Base-by-base conservation (phyloP, 2,113 vertebrate genomes). In the Columbina picui region DNA sequence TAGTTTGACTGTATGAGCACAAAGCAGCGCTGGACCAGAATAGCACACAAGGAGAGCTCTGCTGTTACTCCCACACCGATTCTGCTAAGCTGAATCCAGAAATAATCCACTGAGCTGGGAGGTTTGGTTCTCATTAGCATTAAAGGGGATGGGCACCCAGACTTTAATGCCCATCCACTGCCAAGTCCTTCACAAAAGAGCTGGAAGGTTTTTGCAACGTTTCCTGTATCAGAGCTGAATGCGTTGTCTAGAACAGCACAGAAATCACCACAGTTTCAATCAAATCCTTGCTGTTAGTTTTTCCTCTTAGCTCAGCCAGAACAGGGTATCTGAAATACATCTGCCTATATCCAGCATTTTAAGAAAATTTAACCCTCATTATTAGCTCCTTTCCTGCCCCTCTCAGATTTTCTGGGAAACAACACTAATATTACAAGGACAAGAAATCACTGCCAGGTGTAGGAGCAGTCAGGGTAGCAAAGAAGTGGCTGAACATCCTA, bases 251-350 rank as follows among this genome's bases (percentile, higher is more conserved):
- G n/a, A 45, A 10, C 47, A 68, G 63, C 32, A 22, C 0, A 81
- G 68, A 39, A 59, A 63, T 64, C 59, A 23, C 7, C 0, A 3
- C 0, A 2, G 17, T 29, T 68, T 73, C 1, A 0, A 7, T 38
- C 41, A 61, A 0, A 14, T 11, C 38, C 30, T 61, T 3, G 1
- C 6, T 9, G 32, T 10, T 47, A 41, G 14, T 30, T 67, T 76
- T 47, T 71, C n/a, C 36, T 38, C 47, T 41, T 10, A 71, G 87
- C 64, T 81, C 52, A 88, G n/a, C 59, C 50, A 38, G 55, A 71
- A n/a, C 29, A 34, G 17, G 21, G 7, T 9, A 5, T 21, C 25
- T 57, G 60, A 68, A 83, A 83, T 8, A 45, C 15, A 29, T 49
- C 27, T 83, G 18, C 41, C 19, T 25, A 7, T 34, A 16, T n/a